Evolutionary conservation across 2,113 vertebrate genomes (phyloP).

Genomic region (Pituophis catenifer): DNA sequence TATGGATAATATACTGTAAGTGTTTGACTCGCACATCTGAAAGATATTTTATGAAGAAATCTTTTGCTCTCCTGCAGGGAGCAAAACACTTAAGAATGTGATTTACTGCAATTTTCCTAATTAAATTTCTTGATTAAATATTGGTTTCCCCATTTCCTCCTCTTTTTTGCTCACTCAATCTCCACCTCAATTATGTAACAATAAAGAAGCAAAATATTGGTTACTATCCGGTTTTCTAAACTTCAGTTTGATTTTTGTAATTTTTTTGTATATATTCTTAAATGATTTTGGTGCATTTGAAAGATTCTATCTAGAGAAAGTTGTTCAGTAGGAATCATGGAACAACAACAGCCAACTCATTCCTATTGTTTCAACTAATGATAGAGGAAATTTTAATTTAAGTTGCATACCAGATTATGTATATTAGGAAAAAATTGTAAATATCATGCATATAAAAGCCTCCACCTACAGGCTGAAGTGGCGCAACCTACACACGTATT

Average conservation of each 20-base stretch:
- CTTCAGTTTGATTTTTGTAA: neutral
- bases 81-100: neutral
- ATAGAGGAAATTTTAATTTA: neutral
- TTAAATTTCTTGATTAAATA: neutral
- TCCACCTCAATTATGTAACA: neutral
- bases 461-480: neutral
- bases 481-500: neutral
- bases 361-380: neutral
- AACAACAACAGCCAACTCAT: neutral
- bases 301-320: neutral
- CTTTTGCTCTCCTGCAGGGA: conserved; percentile 4
- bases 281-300: neutral
- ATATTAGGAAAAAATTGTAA: neutral
- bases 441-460: neutral
- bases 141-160: neutral
- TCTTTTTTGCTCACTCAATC: neutral
- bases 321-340: neutral
- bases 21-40: neutral
- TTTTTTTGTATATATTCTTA: neutral
- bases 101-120: neutral
- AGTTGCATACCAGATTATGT: neutral
- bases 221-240: neutral
- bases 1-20: accelerated
- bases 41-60: neutral
- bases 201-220: neutral